Base-by-base conservation (phyloP, 2,113 vertebrate genomes). In the Epinephelus moara region DNA sequence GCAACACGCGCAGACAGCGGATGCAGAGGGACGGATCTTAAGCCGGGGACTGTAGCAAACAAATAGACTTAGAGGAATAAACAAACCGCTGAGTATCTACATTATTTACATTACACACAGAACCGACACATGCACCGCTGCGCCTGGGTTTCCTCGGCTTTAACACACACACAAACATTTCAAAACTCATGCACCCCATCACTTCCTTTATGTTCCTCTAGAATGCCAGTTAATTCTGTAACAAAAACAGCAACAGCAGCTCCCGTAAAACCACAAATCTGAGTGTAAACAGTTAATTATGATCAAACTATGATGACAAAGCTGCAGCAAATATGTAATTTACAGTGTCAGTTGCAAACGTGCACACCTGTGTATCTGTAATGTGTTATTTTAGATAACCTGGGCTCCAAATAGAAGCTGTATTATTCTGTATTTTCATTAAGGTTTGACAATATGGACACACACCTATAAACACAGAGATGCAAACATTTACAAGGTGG, bases 31-130 rank as follows among this genome's bases (percentile, higher is more conserved):
- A 83, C 50, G 45, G 81, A 88, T 92, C 90, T 91, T 57, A 88
- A 84, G 84, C 75, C 66, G 55, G 69, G 42, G 70, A 88, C 87
- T 80, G 85, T 62, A 76, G 88, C 86, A 88, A 85, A 89, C 83
- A 91, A 89, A 90, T 78, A 91, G 82, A 87, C 84, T 80, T 66
- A 21, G 75, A 84, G 86, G 82, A 84, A 85, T 85, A 89, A 91
- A 87, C 86, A 90, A 82, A 72, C 81, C 9, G 37, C 78, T 9
- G 82, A 88, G 71, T 23, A 52, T 56, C 74, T 64, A 89, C 88
- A 67, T 68, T 84, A 91, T 91, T 89, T 91, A 90, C 86, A 92
- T 80, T 84, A 70, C 76, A 72, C 82, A 84, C 81, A 68, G 0
- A 60, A 45, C 4, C 11, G 8, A 60, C 37, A 53, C 73, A 42